Evolutionary conservation across 2,888 invertebrate genomes (phyloP).

Genomic region (Chironomus riparius): DNA sequence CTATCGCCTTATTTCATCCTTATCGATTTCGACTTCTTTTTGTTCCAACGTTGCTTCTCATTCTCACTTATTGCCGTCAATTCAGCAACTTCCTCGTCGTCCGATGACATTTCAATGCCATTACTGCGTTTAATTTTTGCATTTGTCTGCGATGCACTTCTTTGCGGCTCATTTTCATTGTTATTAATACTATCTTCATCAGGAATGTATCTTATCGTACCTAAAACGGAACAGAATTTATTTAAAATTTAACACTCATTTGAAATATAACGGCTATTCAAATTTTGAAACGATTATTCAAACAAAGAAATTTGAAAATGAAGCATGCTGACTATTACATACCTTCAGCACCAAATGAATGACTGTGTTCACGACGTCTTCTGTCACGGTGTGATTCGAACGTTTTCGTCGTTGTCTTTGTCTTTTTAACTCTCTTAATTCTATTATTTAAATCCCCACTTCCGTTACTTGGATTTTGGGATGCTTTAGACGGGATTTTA

Average conservation of each 20-base stretch:
- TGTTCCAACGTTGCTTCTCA: conserved; percentile 7
- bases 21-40: conserved; percentile 15
- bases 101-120: background rate
- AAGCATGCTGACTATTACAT: background rate
- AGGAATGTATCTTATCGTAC: conserved; percentile 18
- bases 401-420: background rate
- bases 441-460: background rate
- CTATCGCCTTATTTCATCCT: conserved; percentile 8
- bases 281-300: background rate
- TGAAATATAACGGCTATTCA: background rate
- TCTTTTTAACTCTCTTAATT: background rate
- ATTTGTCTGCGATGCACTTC: too few species aligned
- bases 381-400: conserved; percentile 27
- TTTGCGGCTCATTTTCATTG: background rate
- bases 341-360: conserved; percentile 32
- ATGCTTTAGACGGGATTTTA: background rate
- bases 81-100: background rate
- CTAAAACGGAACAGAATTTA: too few species aligned
- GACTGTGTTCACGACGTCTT: conserved; percentile 29
- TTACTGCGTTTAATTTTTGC: conserved; percentile 3
- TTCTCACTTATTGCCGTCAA: background rate
- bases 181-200: conserved; percentile 7
- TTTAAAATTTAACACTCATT: too few species aligned
- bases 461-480: background rate
- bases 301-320: too few species aligned